Evolutionary conservation across 2,888 invertebrate genomes (phyloP), one percentile per base, ranked within the genome.

Genomic region (Andrena camellia): DNA sequence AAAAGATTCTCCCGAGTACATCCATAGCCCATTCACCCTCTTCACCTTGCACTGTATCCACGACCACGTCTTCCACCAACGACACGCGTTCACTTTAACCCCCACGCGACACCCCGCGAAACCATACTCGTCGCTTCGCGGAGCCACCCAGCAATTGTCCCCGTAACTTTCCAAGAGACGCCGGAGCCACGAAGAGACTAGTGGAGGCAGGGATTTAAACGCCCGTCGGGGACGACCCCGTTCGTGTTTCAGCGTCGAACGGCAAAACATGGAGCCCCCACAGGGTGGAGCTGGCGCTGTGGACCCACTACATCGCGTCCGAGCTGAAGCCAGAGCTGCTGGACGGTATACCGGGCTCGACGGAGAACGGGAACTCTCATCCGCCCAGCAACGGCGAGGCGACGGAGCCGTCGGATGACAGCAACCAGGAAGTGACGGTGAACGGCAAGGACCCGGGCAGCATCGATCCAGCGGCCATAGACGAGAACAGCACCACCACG

Each of bases 301-400:
- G 99, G 99, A 97, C 99, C 77, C 98, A 98, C 94, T 97, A 97
- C 94, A 97, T 98, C 77, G 96, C 98, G 86, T 96, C 97, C 83
- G 98, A 98, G 91, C 94, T 97, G 90, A 97, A 97, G 94, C 98
- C 98, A 50, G 97, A 97, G 91, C 94, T 98, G 85, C 95, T 98
- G 87, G 97, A 97, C 90, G 96, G 96, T 90, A 96, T 97, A 94
- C 91, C 94, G 67, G 89, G 94, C 89, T 76, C 94, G 91, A 91
- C 95, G 93, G 93, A 95, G 94, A 93, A 95, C 94, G 90, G 95
- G 90, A 93, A 94, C 93, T 90, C 94, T 66, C 92, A 93, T 87
- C 82, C 91, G 78, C 73, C 91, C 85, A 90, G 88, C 80, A 95
- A 95, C 89, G 95, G 95, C 23, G 94, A 91, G 81, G 93, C 89